A percentile compares a stretch with the other conserved stretches of the same genome.
These are phyloP conservation scores for Formicarius rufipectus DNA, from an alignment of 2,113 vertebrate species.

Conservation along the genomic window DNA sequence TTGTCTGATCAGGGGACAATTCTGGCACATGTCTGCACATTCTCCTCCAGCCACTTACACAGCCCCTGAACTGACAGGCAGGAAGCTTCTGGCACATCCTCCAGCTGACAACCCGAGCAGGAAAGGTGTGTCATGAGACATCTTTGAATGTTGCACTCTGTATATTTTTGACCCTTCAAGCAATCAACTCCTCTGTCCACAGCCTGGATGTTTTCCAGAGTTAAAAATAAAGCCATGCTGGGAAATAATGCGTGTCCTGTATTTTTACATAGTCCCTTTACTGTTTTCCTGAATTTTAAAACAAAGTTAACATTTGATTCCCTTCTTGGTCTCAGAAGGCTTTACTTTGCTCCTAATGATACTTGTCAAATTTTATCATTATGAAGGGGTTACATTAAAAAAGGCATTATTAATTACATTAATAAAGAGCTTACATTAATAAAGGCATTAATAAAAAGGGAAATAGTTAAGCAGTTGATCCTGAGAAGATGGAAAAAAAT, in stretches of 20 bases:
- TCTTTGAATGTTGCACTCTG: neutral
- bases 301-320: neutral
- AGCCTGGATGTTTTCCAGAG: neutral
- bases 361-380: neutral
- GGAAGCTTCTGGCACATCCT: neutral
- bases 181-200: neutral
- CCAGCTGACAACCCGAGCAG: rapidly evolving
- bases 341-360: neutral
- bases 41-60: neutral
- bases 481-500: neutral
- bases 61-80: neutral
- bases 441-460: too few species aligned
- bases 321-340: neutral
- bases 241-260: neutral
- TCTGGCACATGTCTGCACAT: neutral
- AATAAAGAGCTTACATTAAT: too few species aligned
- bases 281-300: neutral
- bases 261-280: neutral
- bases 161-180: neutral
- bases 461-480: neutral
- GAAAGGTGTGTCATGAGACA: neutral
- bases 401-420: too few species aligned
- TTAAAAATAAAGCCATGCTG: neutral
- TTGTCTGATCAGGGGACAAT: neutral
- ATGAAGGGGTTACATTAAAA: neutral